These are phyloP conservation scores for Diachasma alloeum DNA, from an alignment of 1,140 invertebrate genomes.

Conservation along the genomic window DNA sequence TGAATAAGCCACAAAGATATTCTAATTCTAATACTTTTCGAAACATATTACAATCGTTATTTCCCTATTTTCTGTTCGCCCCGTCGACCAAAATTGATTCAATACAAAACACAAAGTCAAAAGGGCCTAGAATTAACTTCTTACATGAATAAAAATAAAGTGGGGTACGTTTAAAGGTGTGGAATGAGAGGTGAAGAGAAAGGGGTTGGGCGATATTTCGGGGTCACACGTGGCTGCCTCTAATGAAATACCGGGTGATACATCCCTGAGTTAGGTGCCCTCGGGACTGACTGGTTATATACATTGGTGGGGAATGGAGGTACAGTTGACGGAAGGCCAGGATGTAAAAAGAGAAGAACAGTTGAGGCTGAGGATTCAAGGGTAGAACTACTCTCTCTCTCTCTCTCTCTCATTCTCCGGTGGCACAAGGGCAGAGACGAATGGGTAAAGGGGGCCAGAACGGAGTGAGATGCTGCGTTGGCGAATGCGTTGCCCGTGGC, in stretches of 20 bases:
- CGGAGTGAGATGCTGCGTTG: conserved; percentile 43
- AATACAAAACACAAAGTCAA: background rate
- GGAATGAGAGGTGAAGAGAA: background rate
- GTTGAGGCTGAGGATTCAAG: conserved; percentile 10
- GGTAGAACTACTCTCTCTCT: conserved; percentile 16
- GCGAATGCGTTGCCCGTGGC: conserved; percentile 54
- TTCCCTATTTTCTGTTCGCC: no score
- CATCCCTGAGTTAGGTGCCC: conserved; percentile 32
- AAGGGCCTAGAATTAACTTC: background rate
- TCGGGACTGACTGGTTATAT: conserved; percentile 5
- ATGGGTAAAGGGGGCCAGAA: conserved; percentile 12
- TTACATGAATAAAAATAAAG: background rate
- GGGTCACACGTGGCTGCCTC: conserved; percentile 35
- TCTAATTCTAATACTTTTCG: no score
- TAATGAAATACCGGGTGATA: conserved; percentile 42
- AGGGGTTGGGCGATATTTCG: conserved; percentile 32
- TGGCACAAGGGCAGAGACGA: conserved; percentile 20
- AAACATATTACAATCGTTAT: no score
- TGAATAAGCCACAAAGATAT: no score
- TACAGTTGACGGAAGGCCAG: conserved; percentile 10
- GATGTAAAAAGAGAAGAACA: conserved; percentile 19
- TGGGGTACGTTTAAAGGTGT: background rate
- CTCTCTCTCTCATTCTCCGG: background rate
- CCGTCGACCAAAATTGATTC: background rate
- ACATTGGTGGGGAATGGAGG: background rate